A percentile compares a stretch with the other conserved stretches of the same genome.
Evolutionary conservation across 2,113 vertebrate species (phyloP).

Genomic region (Phyllopteryx taeniolatus): DNA sequence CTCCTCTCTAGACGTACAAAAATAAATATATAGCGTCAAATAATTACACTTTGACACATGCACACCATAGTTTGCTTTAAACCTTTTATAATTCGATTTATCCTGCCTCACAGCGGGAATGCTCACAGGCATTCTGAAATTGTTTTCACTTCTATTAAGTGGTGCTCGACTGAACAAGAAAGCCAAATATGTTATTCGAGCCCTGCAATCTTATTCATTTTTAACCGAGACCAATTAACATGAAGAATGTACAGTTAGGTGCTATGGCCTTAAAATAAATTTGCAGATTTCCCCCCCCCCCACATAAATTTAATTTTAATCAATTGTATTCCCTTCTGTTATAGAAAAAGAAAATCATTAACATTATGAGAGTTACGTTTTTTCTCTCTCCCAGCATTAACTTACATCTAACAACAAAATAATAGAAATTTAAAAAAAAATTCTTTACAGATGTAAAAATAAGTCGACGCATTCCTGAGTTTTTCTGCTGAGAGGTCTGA

Average conservation of each 20-base stretch:
- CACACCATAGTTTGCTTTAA: constrained; percentile 17
- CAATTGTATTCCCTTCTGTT: no score
- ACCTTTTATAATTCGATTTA: not conserved
- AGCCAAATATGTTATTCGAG: not conserved
- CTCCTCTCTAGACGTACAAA: constrained; percentile 2
- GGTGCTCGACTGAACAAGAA: not conserved
- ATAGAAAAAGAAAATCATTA: no score
- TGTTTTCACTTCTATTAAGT: not conserved
- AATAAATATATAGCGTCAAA: constrained; percentile 31
- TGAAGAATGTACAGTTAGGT: not conserved
- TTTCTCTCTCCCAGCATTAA: no score
- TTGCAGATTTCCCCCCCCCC: not conserved
- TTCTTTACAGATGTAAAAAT: no score
- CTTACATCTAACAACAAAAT: no score
- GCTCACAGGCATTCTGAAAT: not conserved
- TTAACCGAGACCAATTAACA: not conserved
- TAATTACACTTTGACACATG: constrained; percentile 19
- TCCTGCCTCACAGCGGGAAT: constrained; percentile 2
- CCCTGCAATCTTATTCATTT: not conserved
- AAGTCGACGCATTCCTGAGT: no score
- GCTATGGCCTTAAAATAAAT: not conserved
- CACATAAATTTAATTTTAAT: not conserved
- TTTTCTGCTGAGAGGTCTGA: no score
- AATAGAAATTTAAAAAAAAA: no score
- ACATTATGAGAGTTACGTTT: no score